Evolutionary conservation across 2,113 vertebrate genomes (phyloP), one percentile per base, ranked within the genome.

Genomic region (Hippolais icterina): DNA sequence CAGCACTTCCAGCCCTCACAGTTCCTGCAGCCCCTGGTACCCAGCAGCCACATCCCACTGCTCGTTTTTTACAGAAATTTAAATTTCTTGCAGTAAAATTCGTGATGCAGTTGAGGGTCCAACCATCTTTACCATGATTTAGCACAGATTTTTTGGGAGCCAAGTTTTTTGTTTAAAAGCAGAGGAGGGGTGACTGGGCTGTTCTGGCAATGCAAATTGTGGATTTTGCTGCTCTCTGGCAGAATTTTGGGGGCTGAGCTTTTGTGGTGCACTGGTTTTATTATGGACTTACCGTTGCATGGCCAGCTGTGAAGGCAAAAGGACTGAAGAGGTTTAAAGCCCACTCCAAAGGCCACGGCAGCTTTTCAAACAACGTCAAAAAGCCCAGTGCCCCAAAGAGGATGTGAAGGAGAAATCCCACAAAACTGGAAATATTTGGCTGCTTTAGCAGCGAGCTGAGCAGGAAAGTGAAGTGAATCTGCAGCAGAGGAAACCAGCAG

Each of bases 401-500:
- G 91, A 98, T 29, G 2, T 98, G 98, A 87, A 98, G 94, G 96
- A 98, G 94, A 63, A 98, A 98, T 49, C 98, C 98, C 92, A 98
- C 95, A 0, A 98, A 98, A 90, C 97, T 98, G 61, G 98, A 97
- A 54, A 98, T 94, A 84, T 98, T 99, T 10, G 98, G 98, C 95
- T 98, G 98, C 96, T 98, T 98, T 72, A 99, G 97, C 60, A 99
- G 69, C 0, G 98, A 98, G 29, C 98, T 99, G 96, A 99, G 90
- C 98, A 99, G 98, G 97, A 99, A 99, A 74, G 97, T 98, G 97
- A 99, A 98, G 77, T 98, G 98, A 89, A 99, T 98, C 99, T 99
- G 97, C 11, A 71, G 71, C 60, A 89, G 63, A 89, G 74, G 42
- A 86, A 93, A 83, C 0, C 27, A 44, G 19, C 0, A 8, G 37